Base-by-base conservation (phyloP, 1,140 invertebrate species). In the Drosophila gunungcola region DNA sequence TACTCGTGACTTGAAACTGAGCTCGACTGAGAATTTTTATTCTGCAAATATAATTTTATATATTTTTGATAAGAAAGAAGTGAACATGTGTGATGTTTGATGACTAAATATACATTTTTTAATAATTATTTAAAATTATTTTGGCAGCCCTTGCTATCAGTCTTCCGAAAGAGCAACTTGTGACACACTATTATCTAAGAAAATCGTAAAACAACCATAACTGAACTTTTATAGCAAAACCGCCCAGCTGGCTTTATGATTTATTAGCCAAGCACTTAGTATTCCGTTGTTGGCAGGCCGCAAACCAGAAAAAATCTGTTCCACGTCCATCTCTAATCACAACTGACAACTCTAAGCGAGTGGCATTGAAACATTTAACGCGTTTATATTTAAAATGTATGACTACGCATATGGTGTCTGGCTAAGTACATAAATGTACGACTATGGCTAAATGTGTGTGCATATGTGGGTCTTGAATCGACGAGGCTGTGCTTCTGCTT, bases 321-420 rank as follows among this genome's bases (percentile, higher is more conserved):
- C 38, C 65, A 70, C 64, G 68, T 70, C 65, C 68, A 70, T 70
- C 68, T 70, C 29, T 41, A 68, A 68, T 67, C 60, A 65, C 64
- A 70, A 55, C 16, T 48, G 63, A 69, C 65, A 69, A 69, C 32
- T 51, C 38, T 42, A 32, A 61, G 13, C 70, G 38, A 61, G 56
- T 69, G 74, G 52, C 76, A 78, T 78, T 78, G 74, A 78, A 77
- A 58, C 67, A 78, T 65, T 78, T 78, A 78, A 65, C 74, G 76
- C 76, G 48, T 65, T 78, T 72, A 78, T 72, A 78, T 77, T 78
- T 72, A 72, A 78, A 78, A 78, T 78, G 74, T 78, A 78, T 78
- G 65, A 72, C 74, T 72, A 78, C 74, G 58, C 75, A 78, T 78
- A 77, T 78, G 75, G 76, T 78, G 61, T 73, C 73, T 63, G 67